Evolutionary conservation across 2,888 invertebrate genomes (phyloP).

Genomic region (Oasisia sp.): DNA sequence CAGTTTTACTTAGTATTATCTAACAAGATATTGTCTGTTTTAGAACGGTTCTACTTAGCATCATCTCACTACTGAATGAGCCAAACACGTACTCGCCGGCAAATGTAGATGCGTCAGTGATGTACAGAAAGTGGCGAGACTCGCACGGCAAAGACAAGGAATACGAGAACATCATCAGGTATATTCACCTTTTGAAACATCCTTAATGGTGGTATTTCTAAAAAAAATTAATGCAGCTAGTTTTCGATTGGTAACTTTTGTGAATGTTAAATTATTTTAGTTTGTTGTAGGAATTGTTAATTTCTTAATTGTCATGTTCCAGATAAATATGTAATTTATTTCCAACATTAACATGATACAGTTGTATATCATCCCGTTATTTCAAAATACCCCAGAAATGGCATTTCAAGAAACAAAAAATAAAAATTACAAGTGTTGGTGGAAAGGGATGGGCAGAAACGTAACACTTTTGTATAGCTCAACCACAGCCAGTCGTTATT

Average conservation of each 20-base stretch:
- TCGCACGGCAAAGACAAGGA: conserved; percentile 97
- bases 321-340: background rate
- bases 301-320: background rate
- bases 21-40: conserved; percentile 33
- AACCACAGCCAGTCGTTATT: too few species aligned
- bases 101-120: conserved; percentile 99
- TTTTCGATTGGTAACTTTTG: background rate
- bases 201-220: background rate
- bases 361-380: too few species aligned
- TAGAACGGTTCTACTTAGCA: conserved; percentile 94
- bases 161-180: conserved; percentile 99
- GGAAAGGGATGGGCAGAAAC: too few species aligned
- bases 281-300: background rate
- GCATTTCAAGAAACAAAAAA: too few species aligned
- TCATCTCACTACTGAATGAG: conserved; percentile 98
- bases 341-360: too few species aligned
- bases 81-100: conserved; percentile 99
- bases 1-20: background rate
- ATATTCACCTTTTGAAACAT: conserved; percentile 35
- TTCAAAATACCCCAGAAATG: too few species aligned
- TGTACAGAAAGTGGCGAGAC: conserved; percentile 93
- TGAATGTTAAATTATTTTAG: background rate
- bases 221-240: background rate
- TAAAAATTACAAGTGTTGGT: too few species aligned
- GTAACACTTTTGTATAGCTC: too few species aligned